Evolutionary conservation across 2,797 vertebrate species (phyloP).

Genomic region (Muraenolepis orangiensis): DNA sequence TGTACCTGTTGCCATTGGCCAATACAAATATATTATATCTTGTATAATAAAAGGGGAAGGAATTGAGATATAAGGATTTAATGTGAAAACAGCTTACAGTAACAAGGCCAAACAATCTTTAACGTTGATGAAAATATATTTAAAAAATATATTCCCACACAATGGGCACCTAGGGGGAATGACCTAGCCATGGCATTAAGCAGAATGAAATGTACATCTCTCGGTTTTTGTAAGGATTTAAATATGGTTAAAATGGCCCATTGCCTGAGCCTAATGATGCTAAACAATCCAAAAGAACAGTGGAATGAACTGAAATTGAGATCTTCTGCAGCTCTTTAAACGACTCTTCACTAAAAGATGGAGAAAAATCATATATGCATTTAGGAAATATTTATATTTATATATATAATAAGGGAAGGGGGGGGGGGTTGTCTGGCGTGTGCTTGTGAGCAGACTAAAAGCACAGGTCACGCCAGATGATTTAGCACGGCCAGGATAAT

Average conservation of each 20-base stretch:
- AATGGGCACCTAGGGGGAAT: not conserved
- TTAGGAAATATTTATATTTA: no score
- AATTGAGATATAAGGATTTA: not conserved
- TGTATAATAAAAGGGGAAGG: not conserved
- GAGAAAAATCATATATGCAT: not conserved
- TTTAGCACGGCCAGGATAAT: conserved; percentile 7
- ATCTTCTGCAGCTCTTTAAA: not conserved
- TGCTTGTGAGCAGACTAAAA: not conserved
- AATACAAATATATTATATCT: no score
- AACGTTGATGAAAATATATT: not conserved
- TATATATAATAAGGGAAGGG: no score
- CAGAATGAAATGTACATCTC: not conserved
- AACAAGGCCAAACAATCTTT: not conserved
- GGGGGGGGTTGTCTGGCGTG: not conserved
- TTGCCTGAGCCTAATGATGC: not conserved
- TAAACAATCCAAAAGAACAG: not conserved
- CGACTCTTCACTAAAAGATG: not conserved
- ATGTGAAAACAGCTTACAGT: not conserved
- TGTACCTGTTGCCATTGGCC: no score
- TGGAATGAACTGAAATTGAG: no score
- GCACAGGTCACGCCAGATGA: not conserved
- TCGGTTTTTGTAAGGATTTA: not conserved
- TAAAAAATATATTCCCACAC: not conserved
- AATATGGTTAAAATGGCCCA: not conserved
- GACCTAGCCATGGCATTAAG: not conserved